Evolutionary conservation across 1,140 invertebrate species (phyloP).

Genomic region (Bilobella aurantiaca): DNA sequence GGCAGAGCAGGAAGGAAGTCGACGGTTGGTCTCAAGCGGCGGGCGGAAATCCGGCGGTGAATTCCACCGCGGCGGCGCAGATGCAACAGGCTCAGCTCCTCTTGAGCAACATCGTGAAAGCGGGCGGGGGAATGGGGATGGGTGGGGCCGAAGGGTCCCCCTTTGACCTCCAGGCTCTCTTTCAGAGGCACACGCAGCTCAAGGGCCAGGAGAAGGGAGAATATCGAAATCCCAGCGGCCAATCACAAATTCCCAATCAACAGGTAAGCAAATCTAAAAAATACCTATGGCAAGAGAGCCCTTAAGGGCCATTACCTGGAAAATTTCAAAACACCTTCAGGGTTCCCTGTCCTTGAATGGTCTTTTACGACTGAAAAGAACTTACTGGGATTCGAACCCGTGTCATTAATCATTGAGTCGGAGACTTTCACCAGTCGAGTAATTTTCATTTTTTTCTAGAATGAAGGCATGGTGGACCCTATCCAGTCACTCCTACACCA

Average conservation of each 20-base stretch:
- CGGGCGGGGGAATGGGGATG: conserved; percentile 13
- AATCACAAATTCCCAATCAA: background rate
- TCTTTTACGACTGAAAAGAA: no score
- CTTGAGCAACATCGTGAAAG: conserved; percentile 29
- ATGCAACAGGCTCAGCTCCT: conserved; percentile 29
- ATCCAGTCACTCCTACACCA: conserved; percentile 35
- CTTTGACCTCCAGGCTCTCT: conserved; percentile 27
- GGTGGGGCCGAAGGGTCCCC: conserved; percentile 16
- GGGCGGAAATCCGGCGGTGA: no score
- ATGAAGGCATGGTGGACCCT: no score
- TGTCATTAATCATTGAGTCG: no score
- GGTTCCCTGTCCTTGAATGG: no score
- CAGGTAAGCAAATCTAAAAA: background rate
- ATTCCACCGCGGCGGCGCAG: background rate
- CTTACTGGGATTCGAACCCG: no score
- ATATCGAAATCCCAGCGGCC: background rate
- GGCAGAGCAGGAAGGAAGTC: conserved; percentile 12
- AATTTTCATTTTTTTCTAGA: no score
- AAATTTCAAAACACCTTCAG: no score
- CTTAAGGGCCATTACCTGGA: no score
- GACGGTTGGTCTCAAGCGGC: conserved; percentile 12
- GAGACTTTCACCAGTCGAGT: no score
- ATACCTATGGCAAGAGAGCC: background rate
- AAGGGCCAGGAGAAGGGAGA: background rate
- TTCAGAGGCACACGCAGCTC: conserved; percentile 20